A percentile compares a stretch with the other conserved stretches of the same genome.
Conservation (phyloP, 2,113 vertebrate genomes). For the Osmerus mordax region DNA sequence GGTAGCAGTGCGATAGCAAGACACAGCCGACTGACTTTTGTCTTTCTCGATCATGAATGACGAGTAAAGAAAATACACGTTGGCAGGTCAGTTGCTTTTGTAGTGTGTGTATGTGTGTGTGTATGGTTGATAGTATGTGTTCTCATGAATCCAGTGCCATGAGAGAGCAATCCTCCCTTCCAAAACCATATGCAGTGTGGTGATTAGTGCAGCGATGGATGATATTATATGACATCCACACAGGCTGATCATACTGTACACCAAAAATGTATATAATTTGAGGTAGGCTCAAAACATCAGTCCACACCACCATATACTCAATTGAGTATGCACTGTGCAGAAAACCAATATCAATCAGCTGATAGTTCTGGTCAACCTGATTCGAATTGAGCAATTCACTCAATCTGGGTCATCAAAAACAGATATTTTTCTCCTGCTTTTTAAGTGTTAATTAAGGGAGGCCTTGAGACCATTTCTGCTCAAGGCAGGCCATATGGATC, state of each 20-base stretch:
- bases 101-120: conserved; percentile 19
- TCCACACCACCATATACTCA: no score
- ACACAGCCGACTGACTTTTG: no score
- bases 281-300: no score
- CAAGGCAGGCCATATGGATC: conserved; percentile 63
- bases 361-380: conserved; percentile 6
- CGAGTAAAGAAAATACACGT: neutral
- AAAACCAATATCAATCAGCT: neutral
- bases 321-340: neutral
- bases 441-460: conserved; percentile 56
- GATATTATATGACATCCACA: no score
- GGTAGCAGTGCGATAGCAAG: no score
- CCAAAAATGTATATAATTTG: no score
- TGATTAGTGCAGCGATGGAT: neutral
- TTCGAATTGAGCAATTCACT: conserved; percentile 23
- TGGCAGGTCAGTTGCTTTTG: conserved; percentile 18
- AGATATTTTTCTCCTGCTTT: conserved; percentile 34
- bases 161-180: conserved; percentile 29
- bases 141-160: conserved; percentile 54
- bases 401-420: conserved; percentile 37
- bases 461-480: conserved; percentile 48
- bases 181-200: conserved; percentile 27
- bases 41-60: no score
- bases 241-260: no score
- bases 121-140: conserved; percentile 34